These are phyloP conservation scores for Erebia epiphron DNA, from an alignment of 2,888 invertebrate species.

Conservation along the genomic window DNA sequence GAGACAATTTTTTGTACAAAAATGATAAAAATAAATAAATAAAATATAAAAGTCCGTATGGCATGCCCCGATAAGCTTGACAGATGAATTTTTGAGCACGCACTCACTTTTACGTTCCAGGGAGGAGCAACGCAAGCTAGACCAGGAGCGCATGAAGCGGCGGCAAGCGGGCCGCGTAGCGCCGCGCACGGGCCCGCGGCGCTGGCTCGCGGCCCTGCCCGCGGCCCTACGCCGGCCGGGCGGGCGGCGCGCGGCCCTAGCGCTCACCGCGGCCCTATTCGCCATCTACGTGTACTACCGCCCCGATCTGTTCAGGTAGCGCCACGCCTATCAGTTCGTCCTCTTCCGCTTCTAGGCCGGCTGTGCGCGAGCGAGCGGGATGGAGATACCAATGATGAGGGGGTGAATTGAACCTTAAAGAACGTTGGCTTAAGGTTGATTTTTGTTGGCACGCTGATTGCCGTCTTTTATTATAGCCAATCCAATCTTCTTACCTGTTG, in stretches of 20 bases:
- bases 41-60: too few relatives aligned
- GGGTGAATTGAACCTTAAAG: neutral
- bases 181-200: slow-evolving; percentile 54
- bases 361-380: neutral
- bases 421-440: too few relatives aligned
- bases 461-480: too few relatives aligned
- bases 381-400: neutral
- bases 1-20: too few relatives aligned
- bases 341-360: slow-evolving; percentile 60
- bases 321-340: slow-evolving; percentile 71
- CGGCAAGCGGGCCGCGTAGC: slow-evolving; percentile 59
- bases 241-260: slow-evolving; percentile 68
- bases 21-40: too few relatives aligned
- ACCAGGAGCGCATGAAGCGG: slow-evolving; percentile 80
- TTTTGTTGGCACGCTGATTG: too few relatives aligned
- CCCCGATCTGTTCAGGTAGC: slow-evolving; percentile 73
- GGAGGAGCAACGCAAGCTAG: slow-evolving; percentile 81
- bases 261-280: slow-evolving; percentile 82
- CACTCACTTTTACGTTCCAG: slow-evolving; percentile 61
- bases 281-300: slow-evolving; percentile 84
- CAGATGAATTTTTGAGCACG: neutral
- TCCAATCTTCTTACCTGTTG: too few relatives aligned
- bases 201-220: slow-evolving; percentile 55
- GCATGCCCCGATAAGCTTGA: too few relatives aligned
- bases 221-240: slow-evolving; percentile 48